Evolutionary conservation across 2,797 vertebrate genomes (phyloP).

Genomic region (Rhadinocentrus ornatus): DNA sequence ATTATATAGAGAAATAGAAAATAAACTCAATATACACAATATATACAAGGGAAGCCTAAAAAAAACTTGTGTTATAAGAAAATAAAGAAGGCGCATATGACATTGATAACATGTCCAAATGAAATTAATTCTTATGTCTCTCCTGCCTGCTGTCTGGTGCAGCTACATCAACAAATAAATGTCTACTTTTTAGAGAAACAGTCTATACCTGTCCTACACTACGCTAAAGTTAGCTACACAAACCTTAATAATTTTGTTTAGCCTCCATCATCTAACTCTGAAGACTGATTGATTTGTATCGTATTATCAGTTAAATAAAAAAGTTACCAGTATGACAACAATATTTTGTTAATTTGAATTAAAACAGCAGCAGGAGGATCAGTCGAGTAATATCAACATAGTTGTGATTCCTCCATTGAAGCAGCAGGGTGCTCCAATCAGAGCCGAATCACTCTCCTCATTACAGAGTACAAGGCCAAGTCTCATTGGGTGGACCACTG

Average conservation of each 20-base stretch:
- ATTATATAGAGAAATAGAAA: too few relatives aligned
- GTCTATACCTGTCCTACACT: too few relatives aligned
- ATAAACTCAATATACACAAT: too few relatives aligned
- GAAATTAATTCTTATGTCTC: too few relatives aligned
- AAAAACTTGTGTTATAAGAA: too few relatives aligned
- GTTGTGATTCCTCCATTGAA: conserved; percentile 73
- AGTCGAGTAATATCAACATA: conserved; percentile 71
- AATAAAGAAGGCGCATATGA: too few relatives aligned
- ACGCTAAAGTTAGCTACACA: neutral
- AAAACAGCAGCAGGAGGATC: conserved; percentile 66
- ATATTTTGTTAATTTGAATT: conserved; percentile 71
- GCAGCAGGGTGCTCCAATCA: conserved; percentile 71
- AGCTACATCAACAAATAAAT: too few relatives aligned
- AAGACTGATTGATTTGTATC: conserved; percentile 21
- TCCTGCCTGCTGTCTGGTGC: too few relatives aligned
- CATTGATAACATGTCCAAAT: too few relatives aligned
- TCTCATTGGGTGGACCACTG: conserved; percentile 68
- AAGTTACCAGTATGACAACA: conserved; percentile 59
- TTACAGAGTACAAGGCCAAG: conserved; percentile 67
- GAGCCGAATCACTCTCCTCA: conserved; percentile 67
- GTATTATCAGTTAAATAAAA: conserved; percentile 41
- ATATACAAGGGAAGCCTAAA: too few relatives aligned
- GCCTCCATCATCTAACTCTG: conserved; percentile 2
- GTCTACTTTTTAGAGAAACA: too few relatives aligned
- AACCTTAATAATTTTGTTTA: conserved; percentile 12